Conservation (phyloP, 2,888 invertebrate genomes). For the Drosophila hamatofila region DNA sequence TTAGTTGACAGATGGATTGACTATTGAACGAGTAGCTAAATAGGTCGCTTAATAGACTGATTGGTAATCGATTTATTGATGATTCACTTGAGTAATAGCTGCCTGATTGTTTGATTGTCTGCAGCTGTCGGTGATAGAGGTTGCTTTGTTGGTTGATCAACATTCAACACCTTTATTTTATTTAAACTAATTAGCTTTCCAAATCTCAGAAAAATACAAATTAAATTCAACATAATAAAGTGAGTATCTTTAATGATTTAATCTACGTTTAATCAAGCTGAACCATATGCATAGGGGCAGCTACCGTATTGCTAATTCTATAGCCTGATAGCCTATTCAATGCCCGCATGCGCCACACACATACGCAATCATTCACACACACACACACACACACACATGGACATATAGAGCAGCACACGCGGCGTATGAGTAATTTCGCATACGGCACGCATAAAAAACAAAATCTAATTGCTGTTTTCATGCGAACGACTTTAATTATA, state of each 20-base stretch:
- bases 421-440: slow-evolving; percentile 54
- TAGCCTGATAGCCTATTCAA: slow-evolving; percentile 29
- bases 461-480: slow-evolving; percentile 62
- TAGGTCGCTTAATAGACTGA: no score
- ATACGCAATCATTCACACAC: background rate
- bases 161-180: background rate
- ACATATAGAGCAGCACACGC: slow-evolving; percentile 21
- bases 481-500: slow-evolving; percentile 71
- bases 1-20: no score
- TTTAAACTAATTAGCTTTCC: background rate
- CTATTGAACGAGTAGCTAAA: no score
- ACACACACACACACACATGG: background rate
- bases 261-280: slow-evolving; percentile 4
- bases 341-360: slow-evolving; percentile 44
- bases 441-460: slow-evolving; percentile 30
- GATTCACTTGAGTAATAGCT: no score
- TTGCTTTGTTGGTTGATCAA: background rate
- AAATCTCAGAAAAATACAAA: background rate
- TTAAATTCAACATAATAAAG: background rate
- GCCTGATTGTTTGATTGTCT: no score
- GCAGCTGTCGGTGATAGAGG: background rate
- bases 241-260: background rate
- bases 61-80: no score
- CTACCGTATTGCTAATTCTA: slow-evolving; percentile 20
- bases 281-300: slow-evolving; percentile 14